These are phyloP conservation scores for Ligdia adustata DNA, from an alignment of 2,888 invertebrate species.

Conservation along the genomic window DNA sequence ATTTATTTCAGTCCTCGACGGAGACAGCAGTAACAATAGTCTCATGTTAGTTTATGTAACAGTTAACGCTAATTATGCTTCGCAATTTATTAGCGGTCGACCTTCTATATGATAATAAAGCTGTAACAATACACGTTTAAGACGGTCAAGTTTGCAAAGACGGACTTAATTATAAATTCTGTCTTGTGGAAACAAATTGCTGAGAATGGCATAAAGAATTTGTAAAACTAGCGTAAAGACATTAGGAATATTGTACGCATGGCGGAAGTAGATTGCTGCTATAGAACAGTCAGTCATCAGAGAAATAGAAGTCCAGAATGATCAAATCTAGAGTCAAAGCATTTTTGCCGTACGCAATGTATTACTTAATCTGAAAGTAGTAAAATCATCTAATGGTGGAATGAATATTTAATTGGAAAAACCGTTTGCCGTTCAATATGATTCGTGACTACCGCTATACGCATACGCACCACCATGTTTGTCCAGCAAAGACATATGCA, in stretches of 20 bases:
- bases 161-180: too few relatives aligned
- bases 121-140: constrained; percentile 4
- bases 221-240: too few relatives aligned
- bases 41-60: constrained; percentile 22
- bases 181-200: too few relatives aligned
- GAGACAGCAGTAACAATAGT: constrained; percentile 33
- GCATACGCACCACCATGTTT: constrained; percentile 18
- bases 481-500: constrained; percentile 20
- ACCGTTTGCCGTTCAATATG: constrained; percentile 1
- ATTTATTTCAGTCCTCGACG: constrained; percentile 39
- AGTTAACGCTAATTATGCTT: constrained; percentile 14
- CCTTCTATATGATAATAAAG: constrained; percentile 16
- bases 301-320: too few relatives aligned
- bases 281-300: too few relatives aligned
- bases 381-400: too few relatives aligned
- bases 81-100: constrained; percentile 11
- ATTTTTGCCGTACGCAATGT: too few relatives aligned
- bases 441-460: constrained; percentile 8
- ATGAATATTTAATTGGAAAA: constrained; percentile 11
- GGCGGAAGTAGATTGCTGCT: too few relatives aligned
- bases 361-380: background rate
- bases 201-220: too few relatives aligned
- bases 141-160: background rate
- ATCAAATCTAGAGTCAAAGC: too few relatives aligned
- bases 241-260: too few relatives aligned